Conservation (phyloP, 2,888 invertebrate genomes). For the Cancer borealis region DNA sequence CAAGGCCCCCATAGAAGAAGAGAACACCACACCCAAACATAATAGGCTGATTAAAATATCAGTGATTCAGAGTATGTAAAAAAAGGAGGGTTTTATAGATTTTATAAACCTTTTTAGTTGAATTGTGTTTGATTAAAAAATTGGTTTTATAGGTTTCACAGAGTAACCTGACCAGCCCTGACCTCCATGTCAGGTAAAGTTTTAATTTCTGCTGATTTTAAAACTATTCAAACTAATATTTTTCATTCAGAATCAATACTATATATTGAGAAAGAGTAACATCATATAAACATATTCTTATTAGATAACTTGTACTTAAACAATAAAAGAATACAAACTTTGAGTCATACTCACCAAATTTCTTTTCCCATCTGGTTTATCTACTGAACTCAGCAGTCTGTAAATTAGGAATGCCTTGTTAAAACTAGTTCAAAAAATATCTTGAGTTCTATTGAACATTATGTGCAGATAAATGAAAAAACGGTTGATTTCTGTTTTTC, state of each 20-base stretch:
- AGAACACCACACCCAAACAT: no score
- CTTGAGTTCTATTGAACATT: neutral
- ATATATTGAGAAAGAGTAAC: no score
- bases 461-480: neutral
- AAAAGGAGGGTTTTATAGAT: no score
- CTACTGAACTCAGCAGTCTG: slow-evolving; percentile 62
- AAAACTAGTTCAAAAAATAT: neutral
- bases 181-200: neutral
- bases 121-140: neutral
- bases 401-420: neutral
- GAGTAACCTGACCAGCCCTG: neutral
- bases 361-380: slow-evolving; percentile 72
- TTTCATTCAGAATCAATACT: no score
- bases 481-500: neutral
- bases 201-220: neutral
- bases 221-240: no score
- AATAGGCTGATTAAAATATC: no score
- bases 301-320: neutral
- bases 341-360: slow-evolving; percentile 63
- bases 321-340: neutral
- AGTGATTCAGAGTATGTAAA: no score
- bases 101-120: no score
- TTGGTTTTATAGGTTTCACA: neutral
- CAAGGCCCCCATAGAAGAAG: no score
- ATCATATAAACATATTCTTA: neutral